Evolutionary conservation across 1,140 invertebrate species (phyloP).

Genomic region (Apis florea): DNA sequence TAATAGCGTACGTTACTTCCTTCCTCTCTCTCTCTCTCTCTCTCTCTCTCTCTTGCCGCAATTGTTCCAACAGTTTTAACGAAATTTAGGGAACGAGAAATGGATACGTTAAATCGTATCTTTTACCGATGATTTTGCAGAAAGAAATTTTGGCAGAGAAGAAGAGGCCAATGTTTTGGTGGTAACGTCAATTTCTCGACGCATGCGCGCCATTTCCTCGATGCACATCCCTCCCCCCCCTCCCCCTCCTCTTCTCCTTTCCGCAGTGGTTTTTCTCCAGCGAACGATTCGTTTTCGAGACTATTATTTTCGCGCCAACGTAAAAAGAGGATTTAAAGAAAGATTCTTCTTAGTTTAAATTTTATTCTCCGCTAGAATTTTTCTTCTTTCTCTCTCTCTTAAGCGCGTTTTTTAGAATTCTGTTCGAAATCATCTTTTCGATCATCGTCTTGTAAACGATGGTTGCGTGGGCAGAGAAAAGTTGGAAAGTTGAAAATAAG

Average conservation of each 20-base stretch:
- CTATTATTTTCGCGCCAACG: no score
- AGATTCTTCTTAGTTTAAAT: no score
- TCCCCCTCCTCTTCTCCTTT: background rate
- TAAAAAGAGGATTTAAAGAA: no score
- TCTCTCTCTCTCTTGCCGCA: background rate
- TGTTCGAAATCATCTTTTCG: no score
- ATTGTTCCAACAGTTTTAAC: background rate
- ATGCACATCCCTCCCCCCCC: no score
- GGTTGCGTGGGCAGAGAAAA: no score
- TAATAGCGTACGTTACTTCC: no score
- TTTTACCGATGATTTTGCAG: background rate
- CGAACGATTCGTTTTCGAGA: background rate
- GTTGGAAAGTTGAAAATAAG: no score
- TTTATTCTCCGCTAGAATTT: no score
- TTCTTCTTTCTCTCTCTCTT: no score
- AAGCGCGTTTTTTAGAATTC: no score
- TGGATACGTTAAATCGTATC: background rate
- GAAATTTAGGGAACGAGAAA: background rate
- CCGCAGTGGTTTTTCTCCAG: background rate
- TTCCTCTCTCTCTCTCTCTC: background rate
- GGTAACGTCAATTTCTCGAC: background rate
- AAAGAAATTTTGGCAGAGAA: background rate
- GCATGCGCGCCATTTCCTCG: background rate
- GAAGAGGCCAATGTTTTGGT: background rate
- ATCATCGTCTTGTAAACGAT: no score